Percentiles rank a stretch among this genome's conserved stretches.
These are phyloP conservation scores for Netelia fuscicornis DNA, from an alignment of 2,888 invertebrate genomes.

Conservation along the genomic window DNA sequence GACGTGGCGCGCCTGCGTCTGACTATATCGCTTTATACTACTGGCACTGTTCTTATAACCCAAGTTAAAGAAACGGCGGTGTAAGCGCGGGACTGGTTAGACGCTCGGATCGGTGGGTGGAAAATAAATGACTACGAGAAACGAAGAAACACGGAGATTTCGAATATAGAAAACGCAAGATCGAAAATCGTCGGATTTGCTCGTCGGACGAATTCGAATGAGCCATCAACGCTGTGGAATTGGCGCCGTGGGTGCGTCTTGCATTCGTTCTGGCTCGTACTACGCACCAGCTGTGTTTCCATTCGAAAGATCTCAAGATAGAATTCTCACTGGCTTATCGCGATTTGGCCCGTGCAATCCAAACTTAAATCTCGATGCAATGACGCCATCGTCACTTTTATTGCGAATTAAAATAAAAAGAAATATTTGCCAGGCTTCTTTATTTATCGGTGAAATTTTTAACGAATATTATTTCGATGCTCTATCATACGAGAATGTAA, in stretches of 20 bases:
- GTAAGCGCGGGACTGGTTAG: neutral
- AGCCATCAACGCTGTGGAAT: conserved; percentile 34
- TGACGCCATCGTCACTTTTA: neutral
- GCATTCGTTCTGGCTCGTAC: neutral
- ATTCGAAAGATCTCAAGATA: conserved; percentile 52
- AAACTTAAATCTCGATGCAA: conserved; percentile 37
- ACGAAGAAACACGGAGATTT: neutral
- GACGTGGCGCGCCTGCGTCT: conserved; percentile 63
- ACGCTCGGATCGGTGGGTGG: neutral
- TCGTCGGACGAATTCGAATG: conserved; percentile 43
- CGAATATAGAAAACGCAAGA: neutral
- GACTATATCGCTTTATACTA: conserved; percentile 51
- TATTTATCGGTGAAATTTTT: no score
- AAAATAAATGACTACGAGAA: neutral
- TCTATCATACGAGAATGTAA: no score
- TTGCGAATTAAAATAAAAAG: neutral
- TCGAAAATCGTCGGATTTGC: conserved; percentile 36
- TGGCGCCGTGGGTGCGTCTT: conserved; percentile 26
- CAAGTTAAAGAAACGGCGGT: neutral
- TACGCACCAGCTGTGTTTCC: conserved; percentile 47
- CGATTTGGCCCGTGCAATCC: conserved; percentile 1
- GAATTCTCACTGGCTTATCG: conserved; percentile 36
- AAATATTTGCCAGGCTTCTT: neutral
- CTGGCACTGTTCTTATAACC: conserved; percentile 16
- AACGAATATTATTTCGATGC: no score